phyloP scores from a whole-genome alignment of 2,797 vertebrate species.

The Mormyrops boulengeri region DNA sequence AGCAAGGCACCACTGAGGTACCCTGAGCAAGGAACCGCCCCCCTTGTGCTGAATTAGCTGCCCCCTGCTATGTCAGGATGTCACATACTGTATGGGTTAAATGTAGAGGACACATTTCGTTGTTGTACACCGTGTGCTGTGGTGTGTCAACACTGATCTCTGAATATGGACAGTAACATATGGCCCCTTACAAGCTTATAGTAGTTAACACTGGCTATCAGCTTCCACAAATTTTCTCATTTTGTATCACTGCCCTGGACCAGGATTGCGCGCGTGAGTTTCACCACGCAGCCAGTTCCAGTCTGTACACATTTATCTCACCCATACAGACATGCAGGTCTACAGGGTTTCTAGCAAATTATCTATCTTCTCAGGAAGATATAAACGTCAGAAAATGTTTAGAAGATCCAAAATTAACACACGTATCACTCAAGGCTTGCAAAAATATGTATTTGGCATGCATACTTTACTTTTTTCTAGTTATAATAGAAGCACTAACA shows the following conservation, averaged over 20 bases:
- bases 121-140: not conserved
- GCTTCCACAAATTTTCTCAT: not conserved
- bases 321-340: not conserved
- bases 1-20: too few relatives aligned
- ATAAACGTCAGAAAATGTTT: not conserved
- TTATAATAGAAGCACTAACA: not conserved
- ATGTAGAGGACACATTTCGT: too few relatives aligned
- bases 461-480: not conserved
- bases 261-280: not conserved
- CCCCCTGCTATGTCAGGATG: too few relatives aligned
- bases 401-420: not conserved
- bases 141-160: not conserved
- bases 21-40: too few relatives aligned
- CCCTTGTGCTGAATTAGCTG: too few relatives aligned
- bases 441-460: not conserved
- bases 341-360: not conserved
- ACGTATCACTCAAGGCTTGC: not conserved
- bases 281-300: not conserved
- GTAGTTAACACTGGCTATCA: not conserved
- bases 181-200: not conserved
- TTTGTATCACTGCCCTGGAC: not conserved
- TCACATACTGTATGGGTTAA: not conserved
- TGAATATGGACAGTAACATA: not conserved
- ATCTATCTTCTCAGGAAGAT: not conserved
- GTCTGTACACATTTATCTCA: not conserved